phyloP scores from a whole-genome alignment of 2,797 vertebrate species.

The Ctenosaura bakeri region DNA sequence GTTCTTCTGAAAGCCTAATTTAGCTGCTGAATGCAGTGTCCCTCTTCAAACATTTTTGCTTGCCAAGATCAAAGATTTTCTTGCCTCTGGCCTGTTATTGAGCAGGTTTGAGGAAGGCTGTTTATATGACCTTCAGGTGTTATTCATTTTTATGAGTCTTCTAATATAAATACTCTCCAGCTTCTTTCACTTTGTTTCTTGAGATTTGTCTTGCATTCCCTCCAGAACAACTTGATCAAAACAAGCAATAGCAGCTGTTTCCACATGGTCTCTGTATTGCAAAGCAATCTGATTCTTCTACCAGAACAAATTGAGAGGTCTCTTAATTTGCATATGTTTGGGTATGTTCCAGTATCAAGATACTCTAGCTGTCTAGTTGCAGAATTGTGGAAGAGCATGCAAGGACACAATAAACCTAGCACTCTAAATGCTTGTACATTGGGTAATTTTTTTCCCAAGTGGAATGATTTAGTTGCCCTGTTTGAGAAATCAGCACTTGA shows the following conservation, averaged over 20 bases:
- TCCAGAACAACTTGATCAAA: constrained; percentile 9
- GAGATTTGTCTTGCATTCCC: background rate
- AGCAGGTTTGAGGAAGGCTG: background rate
- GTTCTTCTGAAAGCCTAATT: background rate
- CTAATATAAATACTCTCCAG: background rate
- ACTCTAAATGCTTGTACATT: background rate
- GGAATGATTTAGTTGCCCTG: background rate
- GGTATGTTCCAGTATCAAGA: background rate
- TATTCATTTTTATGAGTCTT: background rate
- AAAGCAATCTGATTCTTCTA: constrained; percentile 13
- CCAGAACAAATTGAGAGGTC: constrained; percentile 8
- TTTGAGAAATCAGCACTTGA: background rate
- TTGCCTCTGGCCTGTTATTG: background rate
- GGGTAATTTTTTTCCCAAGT: background rate
- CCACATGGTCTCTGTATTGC: background rate
- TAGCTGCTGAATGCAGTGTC: background rate
- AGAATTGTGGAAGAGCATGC: background rate
- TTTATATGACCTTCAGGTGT: background rate
- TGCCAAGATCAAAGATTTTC: background rate
- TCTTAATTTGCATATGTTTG: background rate
- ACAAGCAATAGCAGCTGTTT: background rate
- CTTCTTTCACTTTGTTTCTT: background rate
- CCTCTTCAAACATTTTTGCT: background rate
- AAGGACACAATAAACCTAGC: background rate
- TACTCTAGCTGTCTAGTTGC: background rate